Percentiles rank a stretch among this genome's conserved stretches.
Evolutionary conservation across 2,888 invertebrate genomes (phyloP).

Genomic region (Copidosoma aretas): DNA sequence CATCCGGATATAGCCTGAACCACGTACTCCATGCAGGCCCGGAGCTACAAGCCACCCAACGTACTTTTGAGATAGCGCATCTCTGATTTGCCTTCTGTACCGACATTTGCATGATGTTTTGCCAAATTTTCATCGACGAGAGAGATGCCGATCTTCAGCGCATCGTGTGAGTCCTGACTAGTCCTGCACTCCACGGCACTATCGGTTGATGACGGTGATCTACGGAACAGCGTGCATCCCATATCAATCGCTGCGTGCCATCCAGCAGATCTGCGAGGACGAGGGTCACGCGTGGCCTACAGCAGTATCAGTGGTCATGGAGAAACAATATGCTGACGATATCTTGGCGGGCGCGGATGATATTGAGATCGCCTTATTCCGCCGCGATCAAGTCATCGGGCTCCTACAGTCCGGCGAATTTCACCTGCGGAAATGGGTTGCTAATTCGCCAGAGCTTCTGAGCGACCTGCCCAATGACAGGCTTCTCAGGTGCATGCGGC

Average conservation of each 20-base stretch:
- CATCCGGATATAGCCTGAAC: slow-evolving; percentile 7
- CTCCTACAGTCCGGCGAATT: not conserved
- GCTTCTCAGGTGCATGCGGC: not conserved
- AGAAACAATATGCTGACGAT: slow-evolving; percentile 17
- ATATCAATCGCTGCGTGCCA: slow-evolving; percentile 3
- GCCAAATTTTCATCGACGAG: not conserved
- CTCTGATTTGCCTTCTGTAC: not conserved
- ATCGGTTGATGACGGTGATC: slow-evolving; percentile 10
- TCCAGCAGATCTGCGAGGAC: slow-evolving; percentile 16
- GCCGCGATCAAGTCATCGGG: slow-evolving; percentile 11
- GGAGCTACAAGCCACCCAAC: slow-evolving; percentile 2
- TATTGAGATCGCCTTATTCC: not conserved
- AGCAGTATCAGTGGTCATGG: not conserved
- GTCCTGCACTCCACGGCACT: not conserved
- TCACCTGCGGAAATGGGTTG: slow-evolving; percentile 14
- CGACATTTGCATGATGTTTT: no score
- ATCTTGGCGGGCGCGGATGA: slow-evolving; percentile 4
- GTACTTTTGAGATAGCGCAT: slow-evolving; percentile 1
- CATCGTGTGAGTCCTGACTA: not conserved
- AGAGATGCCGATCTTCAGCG: slow-evolving; percentile 5
- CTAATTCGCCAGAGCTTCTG: not conserved
- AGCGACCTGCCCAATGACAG: not conserved
- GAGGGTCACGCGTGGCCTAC: slow-evolving; percentile 6
- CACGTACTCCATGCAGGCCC: slow-evolving; percentile 5
- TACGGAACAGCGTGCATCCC: slow-evolving; percentile 14